A percentile compares a stretch with the other conserved stretches of the same genome.
phyloP scores from a whole-genome alignment of 2,113 vertebrate genomes.

The Bos indicus region DNA sequence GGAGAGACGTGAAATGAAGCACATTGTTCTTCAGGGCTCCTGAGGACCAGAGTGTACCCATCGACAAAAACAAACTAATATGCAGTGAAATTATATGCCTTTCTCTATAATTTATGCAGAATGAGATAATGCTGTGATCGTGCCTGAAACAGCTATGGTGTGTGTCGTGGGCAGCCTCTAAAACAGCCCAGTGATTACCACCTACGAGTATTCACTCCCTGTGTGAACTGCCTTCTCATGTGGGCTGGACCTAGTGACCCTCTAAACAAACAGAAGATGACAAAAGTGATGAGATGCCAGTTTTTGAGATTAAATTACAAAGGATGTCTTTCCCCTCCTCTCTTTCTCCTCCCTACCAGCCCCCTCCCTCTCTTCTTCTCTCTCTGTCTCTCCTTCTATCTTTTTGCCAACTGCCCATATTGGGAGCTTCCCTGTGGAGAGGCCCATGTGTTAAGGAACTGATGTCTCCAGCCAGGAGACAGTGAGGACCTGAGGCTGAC shows the following conservation, averaged over 20 bases:
- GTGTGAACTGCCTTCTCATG: no score
- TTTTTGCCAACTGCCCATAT: background rate
- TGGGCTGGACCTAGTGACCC: background rate
- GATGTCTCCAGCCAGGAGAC: background rate
- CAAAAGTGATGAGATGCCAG: background rate
- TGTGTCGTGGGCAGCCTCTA: background rate
- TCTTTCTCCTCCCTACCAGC: background rate
- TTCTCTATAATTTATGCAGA: background rate
- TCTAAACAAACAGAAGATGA: background rate
- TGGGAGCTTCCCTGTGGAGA: background rate
- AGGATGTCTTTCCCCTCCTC: background rate
- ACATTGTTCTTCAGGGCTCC: background rate
- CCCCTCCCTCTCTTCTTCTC: background rate
- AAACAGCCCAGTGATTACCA: background rate
- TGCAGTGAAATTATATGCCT: background rate
- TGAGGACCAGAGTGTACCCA: slow-evolving; percentile 12
- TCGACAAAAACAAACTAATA: background rate
- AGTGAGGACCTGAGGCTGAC: background rate
- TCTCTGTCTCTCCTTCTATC: background rate
- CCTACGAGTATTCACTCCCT: background rate
- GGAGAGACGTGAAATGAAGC: background rate
- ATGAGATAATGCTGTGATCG: background rate
- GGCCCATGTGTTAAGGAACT: background rate
- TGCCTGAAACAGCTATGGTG: background rate
- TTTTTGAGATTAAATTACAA: background rate